Base-by-base conservation (phyloP, 2,113 vertebrate species). In the Heterochromis multidens region DNA sequence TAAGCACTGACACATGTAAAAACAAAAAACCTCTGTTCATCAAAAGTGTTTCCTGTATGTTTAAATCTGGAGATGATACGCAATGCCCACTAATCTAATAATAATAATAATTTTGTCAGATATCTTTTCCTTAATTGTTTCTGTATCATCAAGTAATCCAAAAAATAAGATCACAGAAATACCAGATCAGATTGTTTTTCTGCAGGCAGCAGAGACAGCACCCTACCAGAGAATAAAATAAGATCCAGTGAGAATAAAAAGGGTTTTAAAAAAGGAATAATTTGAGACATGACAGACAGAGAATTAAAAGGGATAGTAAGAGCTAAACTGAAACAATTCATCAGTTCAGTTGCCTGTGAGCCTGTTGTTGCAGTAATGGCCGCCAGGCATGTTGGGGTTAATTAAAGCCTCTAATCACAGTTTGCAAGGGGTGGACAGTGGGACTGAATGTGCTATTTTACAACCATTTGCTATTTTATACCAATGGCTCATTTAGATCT, bases 371-470 rank as follows among this genome's bases (percentile, higher is more conserved):
- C 61, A 83, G 60, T 61, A 59, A 60, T 46, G 80, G 62, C 80
- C 79, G 59, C 63, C 17, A 58, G 58, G 67, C 86, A 82, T 81
- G 72, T 27, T 7, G 27, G 85, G 88, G 88, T 92, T 90, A 87
- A 93, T 94, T 93, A 94, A 80, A 89, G 72, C 61, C 84, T 88
- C 56, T 90, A 89, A 92, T 84, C 40, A 14, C 81, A 81, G 86
- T 85, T 80, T 74, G 85, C 87, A 70, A 78, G 67, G 57, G 70
- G 35, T 59, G 46, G 81, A 59, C 78, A 77, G 77, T 79, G 31
- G 23, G 79, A 13, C 59, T 74, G 77, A 89, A 65, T 83, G 56
- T 61, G 79, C 63, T 40, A 72, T 83, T 92, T 87, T 43, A 67
- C 35, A 54, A 80, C 57, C 37, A 9, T 43, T 31, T 72, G 72